Conservation (phyloP, 2,797 vertebrate genomes). For the Scolopax rusticola region DNA sequence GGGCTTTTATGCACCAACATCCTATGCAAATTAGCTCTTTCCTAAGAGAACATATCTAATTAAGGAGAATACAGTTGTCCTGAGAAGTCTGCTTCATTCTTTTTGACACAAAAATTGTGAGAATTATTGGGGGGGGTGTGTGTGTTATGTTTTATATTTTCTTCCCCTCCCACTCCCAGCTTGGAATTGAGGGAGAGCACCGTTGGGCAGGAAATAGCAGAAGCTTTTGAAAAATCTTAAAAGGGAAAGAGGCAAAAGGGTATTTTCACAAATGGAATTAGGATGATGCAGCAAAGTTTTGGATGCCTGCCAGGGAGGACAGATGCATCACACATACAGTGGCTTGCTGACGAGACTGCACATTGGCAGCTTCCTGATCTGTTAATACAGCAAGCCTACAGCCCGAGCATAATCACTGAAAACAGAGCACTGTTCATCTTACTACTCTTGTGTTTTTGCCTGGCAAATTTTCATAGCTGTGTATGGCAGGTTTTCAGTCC, state of each 20-base stretch:
- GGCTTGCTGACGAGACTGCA: not conserved
- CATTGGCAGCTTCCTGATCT: not conserved
- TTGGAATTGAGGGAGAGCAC: conserved; percentile 6
- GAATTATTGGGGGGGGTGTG: not conserved
- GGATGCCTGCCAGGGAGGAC: not conserved
- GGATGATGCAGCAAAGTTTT: conserved; percentile 15
- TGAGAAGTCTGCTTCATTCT: conserved; percentile 12
- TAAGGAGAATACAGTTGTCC: not conserved
- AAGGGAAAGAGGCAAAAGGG: conserved; percentile 5
- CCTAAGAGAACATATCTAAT: conserved; percentile 47
- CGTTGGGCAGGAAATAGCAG: conserved; percentile 31
- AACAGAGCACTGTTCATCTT: conserved; percentile 58
- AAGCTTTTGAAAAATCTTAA: conserved; percentile 45
- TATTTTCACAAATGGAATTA: conserved; percentile 1
- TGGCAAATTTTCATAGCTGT: not conserved
- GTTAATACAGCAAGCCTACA: not conserved
- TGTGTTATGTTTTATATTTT: not conserved
- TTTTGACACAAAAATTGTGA: not conserved
- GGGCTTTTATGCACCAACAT: conserved; percentile 32
- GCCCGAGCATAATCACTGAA: conserved; percentile 22
- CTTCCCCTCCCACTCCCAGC: not conserved
- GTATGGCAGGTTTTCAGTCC: not conserved
- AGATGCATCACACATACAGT: not conserved
- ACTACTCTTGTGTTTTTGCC: not conserved
- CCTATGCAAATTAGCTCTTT: conserved; percentile 61